phyloP scores from a whole-genome alignment of 2,797 vertebrate species.

The Anabas testudineus region DNA sequence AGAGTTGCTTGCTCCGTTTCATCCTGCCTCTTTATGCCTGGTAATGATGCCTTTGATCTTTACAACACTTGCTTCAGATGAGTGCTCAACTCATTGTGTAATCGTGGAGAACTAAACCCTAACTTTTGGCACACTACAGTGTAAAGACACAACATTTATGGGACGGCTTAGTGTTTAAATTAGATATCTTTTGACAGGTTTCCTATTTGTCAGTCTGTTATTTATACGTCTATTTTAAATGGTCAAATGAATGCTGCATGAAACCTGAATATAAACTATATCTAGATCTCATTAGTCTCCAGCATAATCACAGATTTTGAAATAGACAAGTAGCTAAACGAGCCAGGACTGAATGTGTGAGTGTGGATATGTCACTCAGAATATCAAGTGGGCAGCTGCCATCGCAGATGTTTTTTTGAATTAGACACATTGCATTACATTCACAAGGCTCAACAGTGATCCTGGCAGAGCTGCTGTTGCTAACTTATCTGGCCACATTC shows the following conservation, averaged over 20 bases:
- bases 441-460: slow-evolving; percentile 22
- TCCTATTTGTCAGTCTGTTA: not conserved
- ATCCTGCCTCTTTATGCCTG: slow-evolving; percentile 55
- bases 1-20: slow-evolving; percentile 43
- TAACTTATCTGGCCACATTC: not conserved
- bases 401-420: slow-evolving; percentile 54
- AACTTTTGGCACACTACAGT: slow-evolving; percentile 20
- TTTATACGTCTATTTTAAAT: slow-evolving; percentile 3
- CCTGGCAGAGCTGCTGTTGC: not conserved
- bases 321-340: slow-evolving; percentile 27
- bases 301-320: slow-evolving; percentile 9
- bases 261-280: not conserved
- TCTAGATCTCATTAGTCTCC: slow-evolving; percentile 5
- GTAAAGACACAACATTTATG: slow-evolving; percentile 19
- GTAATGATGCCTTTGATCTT: slow-evolving; percentile 63
- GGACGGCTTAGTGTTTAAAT: not conserved
- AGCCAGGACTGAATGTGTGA: slow-evolving; percentile 33
- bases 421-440: slow-evolving; percentile 28
- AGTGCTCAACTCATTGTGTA: slow-evolving; percentile 32
- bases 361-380: slow-evolving; percentile 22
- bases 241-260: slow-evolving; percentile 8
- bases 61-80: slow-evolving; percentile 36
- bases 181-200: not conserved
- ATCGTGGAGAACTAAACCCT: slow-evolving; percentile 21
- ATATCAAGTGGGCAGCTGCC: slow-evolving; percentile 41